Conservation (phyloP, 2,888 invertebrate genomes). For the Lithophane socia region DNA sequence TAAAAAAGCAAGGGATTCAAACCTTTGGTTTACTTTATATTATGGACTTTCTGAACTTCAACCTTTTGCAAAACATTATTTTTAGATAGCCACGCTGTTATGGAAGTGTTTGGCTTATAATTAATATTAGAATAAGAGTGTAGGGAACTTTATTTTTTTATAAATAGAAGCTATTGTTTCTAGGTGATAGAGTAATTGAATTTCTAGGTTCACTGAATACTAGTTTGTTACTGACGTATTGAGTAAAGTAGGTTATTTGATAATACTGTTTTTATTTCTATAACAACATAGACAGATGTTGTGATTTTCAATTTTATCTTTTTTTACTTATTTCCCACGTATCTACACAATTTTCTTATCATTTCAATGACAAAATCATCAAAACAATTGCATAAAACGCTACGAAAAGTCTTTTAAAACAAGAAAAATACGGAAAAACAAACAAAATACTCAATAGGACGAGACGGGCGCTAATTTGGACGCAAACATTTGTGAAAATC, state of each 20-base stretch:
- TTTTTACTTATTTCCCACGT: neutral
- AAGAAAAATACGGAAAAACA: constrained; percentile 64
- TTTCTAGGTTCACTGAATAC: neutral
- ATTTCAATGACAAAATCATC: neutral
- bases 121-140: constrained; percentile 22
- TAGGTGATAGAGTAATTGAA: neutral
- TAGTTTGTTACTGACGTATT: constrained; percentile 2
- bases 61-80: constrained; percentile 65
- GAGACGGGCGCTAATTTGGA: constrained; percentile 83
- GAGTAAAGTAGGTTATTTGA: neutral
- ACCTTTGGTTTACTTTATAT: constrained; percentile 82
- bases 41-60: constrained; percentile 73
- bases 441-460: constrained; percentile 73
- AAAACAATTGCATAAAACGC: constrained; percentile 5
- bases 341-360: neutral
- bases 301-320: too few relatives aligned
- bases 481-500: constrained; percentile 88
- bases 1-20: constrained; percentile 81
- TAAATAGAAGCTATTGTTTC: constrained; percentile 3
- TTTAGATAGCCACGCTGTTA: constrained; percentile 44
- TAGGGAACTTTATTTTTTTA: constrained; percentile 3
- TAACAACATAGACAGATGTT: neutral
- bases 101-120: constrained; percentile 17
- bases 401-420: constrained; percentile 1
- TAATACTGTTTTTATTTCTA: neutral